A percentile compares a stretch with the other conserved stretches of the same genome.
Evolutionary conservation across 1,140 invertebrate genomes (phyloP).

Genomic region (Nomia melanderi): DNA sequence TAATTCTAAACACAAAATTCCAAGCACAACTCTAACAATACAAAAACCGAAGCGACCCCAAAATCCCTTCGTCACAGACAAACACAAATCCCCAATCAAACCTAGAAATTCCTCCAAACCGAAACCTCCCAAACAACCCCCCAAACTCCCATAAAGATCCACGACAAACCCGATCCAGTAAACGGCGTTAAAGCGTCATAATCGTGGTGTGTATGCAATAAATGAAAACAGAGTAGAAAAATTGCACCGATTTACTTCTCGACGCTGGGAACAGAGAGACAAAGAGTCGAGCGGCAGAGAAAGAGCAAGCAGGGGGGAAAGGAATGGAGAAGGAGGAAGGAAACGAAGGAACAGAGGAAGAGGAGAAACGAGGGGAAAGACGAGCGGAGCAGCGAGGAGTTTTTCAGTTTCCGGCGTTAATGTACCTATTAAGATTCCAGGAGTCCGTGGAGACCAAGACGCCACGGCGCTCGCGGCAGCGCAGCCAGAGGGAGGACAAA

Average conservation of each 20-base stretch:
- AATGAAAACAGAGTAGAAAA: constrained; percentile 1
- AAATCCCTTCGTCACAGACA: no score
- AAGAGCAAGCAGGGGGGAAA: not conserved
- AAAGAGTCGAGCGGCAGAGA: no score
- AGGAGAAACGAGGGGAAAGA: not conserved
- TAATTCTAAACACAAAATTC: no score
- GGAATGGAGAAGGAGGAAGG: not conserved
- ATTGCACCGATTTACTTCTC: constrained; percentile 39
- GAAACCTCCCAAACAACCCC: no score
- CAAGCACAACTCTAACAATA: no score
- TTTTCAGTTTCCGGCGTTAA: constrained; percentile 15
- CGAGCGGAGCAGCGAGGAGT: constrained; percentile 11
- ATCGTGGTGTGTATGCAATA: not conserved
- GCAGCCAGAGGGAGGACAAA: not conserved
- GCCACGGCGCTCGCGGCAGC: not conserved
- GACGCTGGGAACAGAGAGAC: not conserved
- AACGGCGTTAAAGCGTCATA: not conserved
- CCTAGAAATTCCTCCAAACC: no score
- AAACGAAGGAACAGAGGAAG: no score
- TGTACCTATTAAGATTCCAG: constrained; percentile 51
- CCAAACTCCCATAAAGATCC: no score
- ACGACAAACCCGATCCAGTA: not conserved
- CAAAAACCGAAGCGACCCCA: no score
- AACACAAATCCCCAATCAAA: no score
- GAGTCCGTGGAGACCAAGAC: constrained; percentile 24